Evolutionary conservation across 2,113 vertebrate species (phyloP), one percentile per base, ranked within the genome.

Genomic region (Phyllopteryx taeniolatus): DNA sequence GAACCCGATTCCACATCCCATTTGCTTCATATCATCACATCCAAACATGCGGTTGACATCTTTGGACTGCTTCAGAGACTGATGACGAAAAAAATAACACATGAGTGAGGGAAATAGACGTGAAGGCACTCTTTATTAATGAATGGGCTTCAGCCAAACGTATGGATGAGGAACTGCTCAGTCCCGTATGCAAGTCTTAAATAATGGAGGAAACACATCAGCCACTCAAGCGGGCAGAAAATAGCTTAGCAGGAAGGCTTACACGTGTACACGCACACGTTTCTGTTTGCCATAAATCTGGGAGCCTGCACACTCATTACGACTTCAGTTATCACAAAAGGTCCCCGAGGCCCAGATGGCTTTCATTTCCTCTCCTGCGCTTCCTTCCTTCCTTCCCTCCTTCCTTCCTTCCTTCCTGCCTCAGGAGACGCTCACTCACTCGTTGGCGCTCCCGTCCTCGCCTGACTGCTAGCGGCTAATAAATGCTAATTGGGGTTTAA

Each of bases 81-180:
- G 79, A 85, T 80, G 76, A 77, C 22, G 71, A 67, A 75, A 86
- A 90, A 84, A 90, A 86, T 90, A 88, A 91, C 84, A 79, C 72
- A 88, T 3, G 64, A 71, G 75, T 62, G 70, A 59, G 67, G 47
- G 81, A 72, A 75, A 73, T 85, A 83, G 83, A 15, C 47, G 78
- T 51, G 79, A 83, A 84, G 74, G 79, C 75, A 62, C 51, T 85
- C 66, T 83, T 87, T 88, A 87, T 88, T 88, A 86, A 91, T 88
- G 82, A 80, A 90, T 90, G 84, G 69, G 19, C 78, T 84, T 64
- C 76, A 78, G 75, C 84, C 79, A 83, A 86, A 86, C 85, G 85
- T 80, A 88, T 83, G 81, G 85, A 81, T 4, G 76, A 8, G 42
- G 54, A 72, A 63, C 19, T 44, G 14, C 42, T 66, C 46, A 12